These are phyloP conservation scores for Suncus etruscus DNA, from an alignment of 2,113 vertebrate genomes.

Conservation along the genomic window DNA sequence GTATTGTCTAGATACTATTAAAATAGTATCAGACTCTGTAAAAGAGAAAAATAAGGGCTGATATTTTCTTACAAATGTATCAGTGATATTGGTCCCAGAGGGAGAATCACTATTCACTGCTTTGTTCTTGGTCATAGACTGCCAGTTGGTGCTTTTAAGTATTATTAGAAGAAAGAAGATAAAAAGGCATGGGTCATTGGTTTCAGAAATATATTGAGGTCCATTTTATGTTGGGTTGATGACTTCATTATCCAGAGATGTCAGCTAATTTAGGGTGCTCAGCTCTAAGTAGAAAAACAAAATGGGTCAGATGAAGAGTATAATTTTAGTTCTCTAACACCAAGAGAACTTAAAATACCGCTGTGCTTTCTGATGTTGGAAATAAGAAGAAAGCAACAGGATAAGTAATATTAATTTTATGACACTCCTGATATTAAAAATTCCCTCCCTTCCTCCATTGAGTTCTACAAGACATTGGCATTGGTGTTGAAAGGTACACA, in stretches of 20 bases:
- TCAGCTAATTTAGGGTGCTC: neutral
- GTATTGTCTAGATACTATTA: neutral
- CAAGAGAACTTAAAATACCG: neutral
- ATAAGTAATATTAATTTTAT: conserved; percentile 9
- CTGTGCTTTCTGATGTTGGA: too few relatives aligned
- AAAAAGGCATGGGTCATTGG: neutral
- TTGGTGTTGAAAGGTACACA: neutral
- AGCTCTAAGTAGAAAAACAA: neutral
- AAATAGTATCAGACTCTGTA: neutral
- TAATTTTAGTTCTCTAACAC: conserved; percentile 17
- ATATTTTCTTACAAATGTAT: neutral
- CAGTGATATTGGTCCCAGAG: neutral
- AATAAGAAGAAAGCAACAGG: neutral
- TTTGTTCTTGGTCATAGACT: neutral
- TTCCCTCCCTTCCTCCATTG: neutral
- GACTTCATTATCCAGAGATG: conserved; percentile 9
- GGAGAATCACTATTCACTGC: neutral
- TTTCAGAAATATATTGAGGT: conserved; percentile 25
- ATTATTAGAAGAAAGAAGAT: neutral
- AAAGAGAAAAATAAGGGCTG: conserved; percentile 16
- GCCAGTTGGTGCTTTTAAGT: neutral
- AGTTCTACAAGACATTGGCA: neutral
- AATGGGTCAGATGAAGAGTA: conserved; percentile 33
- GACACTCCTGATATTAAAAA: neutral
- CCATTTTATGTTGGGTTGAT: conserved; percentile 1